Percentiles rank a stretch among this genome's conserved stretches.
These are phyloP conservation scores for Aporophyla nigra DNA, from an alignment of 2,888 invertebrate genomes.

Conservation along the genomic window DNA sequence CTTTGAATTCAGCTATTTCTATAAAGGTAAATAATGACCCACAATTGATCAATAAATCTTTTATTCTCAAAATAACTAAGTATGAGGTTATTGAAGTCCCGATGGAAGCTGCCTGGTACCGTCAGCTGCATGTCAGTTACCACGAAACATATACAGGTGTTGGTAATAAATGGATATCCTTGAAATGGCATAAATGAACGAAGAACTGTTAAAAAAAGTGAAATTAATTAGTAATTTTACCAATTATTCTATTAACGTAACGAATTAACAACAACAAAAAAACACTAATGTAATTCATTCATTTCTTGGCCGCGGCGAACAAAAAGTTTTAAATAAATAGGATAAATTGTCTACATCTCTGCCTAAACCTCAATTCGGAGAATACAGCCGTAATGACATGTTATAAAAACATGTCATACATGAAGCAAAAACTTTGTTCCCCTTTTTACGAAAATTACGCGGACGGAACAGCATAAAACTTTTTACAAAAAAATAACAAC, in stretches of 20 bases:
- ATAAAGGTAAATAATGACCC: neutral
- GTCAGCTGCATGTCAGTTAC: neutral
- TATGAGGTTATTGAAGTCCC: neutral
- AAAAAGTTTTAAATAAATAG: neutral
- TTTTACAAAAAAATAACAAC: too few relatives aligned
- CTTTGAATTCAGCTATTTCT: too few relatives aligned
- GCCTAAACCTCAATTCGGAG: neutral
- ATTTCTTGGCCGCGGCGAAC: neutral
- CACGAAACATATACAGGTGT: neutral
- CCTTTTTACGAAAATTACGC: too few relatives aligned
- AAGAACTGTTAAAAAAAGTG: neutral
- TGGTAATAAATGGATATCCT: neutral
- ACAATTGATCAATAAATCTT: neutral
- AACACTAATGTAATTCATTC: neutral
- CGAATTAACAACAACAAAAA: neutral
- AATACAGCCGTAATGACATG: neutral
- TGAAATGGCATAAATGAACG: neutral
- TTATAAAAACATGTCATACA: neutral
- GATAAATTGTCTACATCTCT: neutral
- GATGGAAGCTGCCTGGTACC: neutral
- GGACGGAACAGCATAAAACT: too few relatives aligned
- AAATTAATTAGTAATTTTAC: too few relatives aligned
- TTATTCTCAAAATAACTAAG: neutral
- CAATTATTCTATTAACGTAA: neutral
- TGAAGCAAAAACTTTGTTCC: too few relatives aligned